Evolutionary conservation across 2,888 invertebrate genomes (phyloP).

Genomic region (Gortyna flavago): DNA sequence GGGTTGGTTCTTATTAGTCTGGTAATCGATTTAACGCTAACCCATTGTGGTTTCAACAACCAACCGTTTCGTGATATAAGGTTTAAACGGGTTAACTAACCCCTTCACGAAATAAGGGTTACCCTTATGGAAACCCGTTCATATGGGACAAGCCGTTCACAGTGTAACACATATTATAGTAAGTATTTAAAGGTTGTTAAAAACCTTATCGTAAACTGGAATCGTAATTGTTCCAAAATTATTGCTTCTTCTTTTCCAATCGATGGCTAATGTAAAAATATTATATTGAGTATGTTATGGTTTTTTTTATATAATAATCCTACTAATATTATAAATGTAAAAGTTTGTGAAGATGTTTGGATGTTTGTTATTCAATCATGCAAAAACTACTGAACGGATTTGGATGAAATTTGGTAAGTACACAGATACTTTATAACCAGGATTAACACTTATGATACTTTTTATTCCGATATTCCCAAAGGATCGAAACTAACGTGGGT

Average conservation of each 20-base stretch:
- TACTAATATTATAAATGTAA: too few relatives aligned
- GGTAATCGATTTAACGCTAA: not conserved
- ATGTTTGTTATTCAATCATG: too few relatives aligned
- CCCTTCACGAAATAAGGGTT: not conserved
- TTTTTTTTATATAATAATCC: too few relatives aligned
- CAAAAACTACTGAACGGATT: too few relatives aligned
- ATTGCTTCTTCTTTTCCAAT: too few relatives aligned
- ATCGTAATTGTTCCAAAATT: not conserved
- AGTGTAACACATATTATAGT: not conserved
- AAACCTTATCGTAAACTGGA: not conserved
- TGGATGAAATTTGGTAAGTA: too few relatives aligned
- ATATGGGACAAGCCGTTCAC: not conserved
- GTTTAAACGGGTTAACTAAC: not conserved
- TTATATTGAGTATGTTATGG: not conserved
- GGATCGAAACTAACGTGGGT: too few relatives aligned
- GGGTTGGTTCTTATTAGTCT: not conserved
- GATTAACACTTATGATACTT: too few relatives aligned
- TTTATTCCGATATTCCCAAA: too few relatives aligned
- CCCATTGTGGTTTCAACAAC: not conserved
- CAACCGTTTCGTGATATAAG: not conserved
- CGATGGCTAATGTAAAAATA: not conserved
- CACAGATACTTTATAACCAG: too few relatives aligned
- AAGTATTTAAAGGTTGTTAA: not conserved
- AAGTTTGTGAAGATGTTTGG: too few relatives aligned
- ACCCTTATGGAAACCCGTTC: not conserved